Percentiles rank a stretch among this genome's conserved stretches.
Evolutionary conservation across 2,113 vertebrate species (phyloP).

Genomic region (Esox niger): DNA sequence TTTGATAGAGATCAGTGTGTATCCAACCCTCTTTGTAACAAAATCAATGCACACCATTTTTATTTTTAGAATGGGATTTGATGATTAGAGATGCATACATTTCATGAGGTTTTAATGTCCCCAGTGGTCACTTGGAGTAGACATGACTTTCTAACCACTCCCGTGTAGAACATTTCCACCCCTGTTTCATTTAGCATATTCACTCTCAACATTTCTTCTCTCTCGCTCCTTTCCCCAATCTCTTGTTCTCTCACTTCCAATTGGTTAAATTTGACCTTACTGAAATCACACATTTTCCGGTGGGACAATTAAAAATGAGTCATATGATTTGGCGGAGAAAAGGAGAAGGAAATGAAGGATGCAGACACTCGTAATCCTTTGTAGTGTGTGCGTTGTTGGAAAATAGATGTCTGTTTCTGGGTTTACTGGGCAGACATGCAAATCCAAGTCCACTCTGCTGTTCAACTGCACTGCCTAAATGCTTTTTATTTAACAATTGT

Average conservation of each 20-base stretch:
- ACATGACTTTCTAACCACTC: background rate
- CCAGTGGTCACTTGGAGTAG: background rate
- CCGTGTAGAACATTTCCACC: constrained; percentile 26
- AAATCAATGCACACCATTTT: constrained; percentile 22
- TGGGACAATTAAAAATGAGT: constrained; percentile 69
- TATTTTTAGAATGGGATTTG: constrained; percentile 10
- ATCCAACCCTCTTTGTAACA: constrained; percentile 11
- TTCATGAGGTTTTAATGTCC: background rate
- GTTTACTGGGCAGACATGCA: constrained; percentile 49
- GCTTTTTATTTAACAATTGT: background rate
- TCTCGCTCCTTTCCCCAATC: constrained; percentile 3
- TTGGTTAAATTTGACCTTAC: constrained; percentile 50
- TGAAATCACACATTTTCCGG: constrained; percentile 57
- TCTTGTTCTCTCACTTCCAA: constrained; percentile 8
- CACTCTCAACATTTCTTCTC: constrained; percentile 15
- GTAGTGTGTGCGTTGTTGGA: constrained; percentile 37
- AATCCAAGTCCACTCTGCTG: constrained; percentile 58
- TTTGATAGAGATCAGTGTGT: background rate
- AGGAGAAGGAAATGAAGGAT: constrained; percentile 50
- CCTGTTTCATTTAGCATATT: constrained; percentile 42
- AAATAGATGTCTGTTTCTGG: constrained; percentile 23
- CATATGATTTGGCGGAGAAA: constrained; percentile 25
- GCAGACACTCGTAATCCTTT: constrained; percentile 47
- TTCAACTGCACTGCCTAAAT: constrained; percentile 41
- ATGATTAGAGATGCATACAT: background rate